Evolutionary conservation across 2,797 vertebrate genomes (phyloP).

Genomic region (Vespertilio murinus): DNA sequence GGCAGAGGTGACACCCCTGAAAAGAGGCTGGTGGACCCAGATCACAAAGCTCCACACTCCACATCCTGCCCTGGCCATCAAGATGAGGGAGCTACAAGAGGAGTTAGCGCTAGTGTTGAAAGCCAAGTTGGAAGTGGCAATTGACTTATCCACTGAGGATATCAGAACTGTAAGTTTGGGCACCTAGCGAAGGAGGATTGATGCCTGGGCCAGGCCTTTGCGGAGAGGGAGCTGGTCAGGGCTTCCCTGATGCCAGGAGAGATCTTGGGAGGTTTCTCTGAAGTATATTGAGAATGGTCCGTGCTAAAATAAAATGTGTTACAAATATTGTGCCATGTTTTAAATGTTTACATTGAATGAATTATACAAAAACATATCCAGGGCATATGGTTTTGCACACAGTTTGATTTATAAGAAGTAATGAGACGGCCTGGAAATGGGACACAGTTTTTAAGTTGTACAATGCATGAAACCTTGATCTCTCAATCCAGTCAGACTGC

Average conservation of each 20-base stretch:
- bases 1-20: fast-evolving
- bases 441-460: not conserved
- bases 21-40: fast-evolving
- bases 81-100: not conserved
- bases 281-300: not conserved
- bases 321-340: not conserved
- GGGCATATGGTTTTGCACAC: not conserved
- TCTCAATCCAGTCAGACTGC: not conserved
- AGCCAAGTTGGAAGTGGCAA: not conserved
- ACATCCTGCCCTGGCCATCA: fast-evolving
- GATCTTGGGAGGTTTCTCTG: not conserved
- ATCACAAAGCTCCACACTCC: fast-evolving
- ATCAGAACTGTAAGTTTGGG: not conserved
- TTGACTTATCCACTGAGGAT: not conserved
- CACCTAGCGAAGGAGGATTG: not conserved
- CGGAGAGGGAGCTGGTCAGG: not conserved
- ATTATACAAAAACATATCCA: not conserved
- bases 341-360: not conserved
- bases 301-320: not conserved
- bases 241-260: not conserved
- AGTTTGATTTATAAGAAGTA: not conserved
- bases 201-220: not conserved
- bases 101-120: not conserved
- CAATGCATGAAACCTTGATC: not conserved
- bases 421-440: not conserved